phyloP scores from a whole-genome alignment of 2,113 vertebrate genomes.

The Eretmochelys imbricata region DNA sequence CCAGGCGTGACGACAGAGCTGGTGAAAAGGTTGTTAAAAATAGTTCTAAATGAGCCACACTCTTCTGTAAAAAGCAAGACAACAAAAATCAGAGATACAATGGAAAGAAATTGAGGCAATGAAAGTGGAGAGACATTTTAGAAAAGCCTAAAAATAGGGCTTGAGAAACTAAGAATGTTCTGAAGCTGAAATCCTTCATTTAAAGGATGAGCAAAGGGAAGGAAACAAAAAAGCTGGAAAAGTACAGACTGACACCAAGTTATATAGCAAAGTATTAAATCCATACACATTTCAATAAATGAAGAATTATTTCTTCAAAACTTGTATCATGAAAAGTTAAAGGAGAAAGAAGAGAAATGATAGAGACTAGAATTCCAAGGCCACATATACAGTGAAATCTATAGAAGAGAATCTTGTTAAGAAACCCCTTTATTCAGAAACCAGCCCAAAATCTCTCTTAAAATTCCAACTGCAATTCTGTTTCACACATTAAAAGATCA shows the following conservation, averaged over 20 bases:
- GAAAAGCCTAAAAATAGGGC: neutral
- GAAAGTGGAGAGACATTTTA: neutral
- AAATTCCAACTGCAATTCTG: neutral
- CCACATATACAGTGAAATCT: neutral
- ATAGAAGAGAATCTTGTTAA: neutral
- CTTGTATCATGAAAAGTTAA: neutral
- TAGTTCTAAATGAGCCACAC: slow-evolving; percentile 21
- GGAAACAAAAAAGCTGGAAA: slow-evolving; percentile 5
- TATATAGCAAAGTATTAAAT: neutral
- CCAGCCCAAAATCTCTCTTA: neutral
- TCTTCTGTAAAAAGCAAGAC: neutral
- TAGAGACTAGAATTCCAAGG: neutral
- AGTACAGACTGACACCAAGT: neutral
- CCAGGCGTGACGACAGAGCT: slow-evolving; percentile 46
- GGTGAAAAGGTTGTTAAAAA: neutral
- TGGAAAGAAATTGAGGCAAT: neutral
- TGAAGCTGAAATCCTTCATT: neutral
- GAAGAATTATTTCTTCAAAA: neutral
- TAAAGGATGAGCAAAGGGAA: neutral
- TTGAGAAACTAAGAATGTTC: neutral
- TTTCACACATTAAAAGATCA: neutral
- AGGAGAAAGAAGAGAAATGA: neutral
- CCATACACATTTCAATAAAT: neutral
- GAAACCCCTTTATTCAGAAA: neutral
- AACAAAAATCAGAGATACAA: slow-evolving; percentile 6